These are phyloP conservation scores for Thelaira solivaga DNA, from an alignment of 2,888 invertebrate species.

Conservation along the genomic window DNA sequence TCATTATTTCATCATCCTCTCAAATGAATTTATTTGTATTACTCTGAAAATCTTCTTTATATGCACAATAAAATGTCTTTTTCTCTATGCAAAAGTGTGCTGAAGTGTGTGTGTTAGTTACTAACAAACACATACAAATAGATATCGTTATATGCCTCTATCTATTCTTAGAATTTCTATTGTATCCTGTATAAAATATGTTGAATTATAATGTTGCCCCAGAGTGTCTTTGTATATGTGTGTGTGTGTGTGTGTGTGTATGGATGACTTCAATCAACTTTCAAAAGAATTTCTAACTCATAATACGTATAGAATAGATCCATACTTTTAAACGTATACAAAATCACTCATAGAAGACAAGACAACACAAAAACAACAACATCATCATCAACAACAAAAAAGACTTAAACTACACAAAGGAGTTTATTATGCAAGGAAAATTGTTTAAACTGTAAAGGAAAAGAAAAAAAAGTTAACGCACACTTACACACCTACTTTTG, in stretches of 20 bases:
- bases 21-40: constrained; percentile 47
- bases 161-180: constrained; percentile 23
- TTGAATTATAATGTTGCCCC: too few relatives aligned
- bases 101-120: not conserved
- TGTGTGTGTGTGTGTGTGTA: constrained; percentile 1
- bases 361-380: constrained; percentile 6
- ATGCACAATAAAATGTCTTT: too few relatives aligned
- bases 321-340: not conserved
- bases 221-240: not conserved
- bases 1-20: constrained; percentile 38
- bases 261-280: constrained; percentile 48
- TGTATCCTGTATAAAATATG: constrained; percentile 1
- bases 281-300: constrained; percentile 53
- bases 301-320: constrained; percentile 43
- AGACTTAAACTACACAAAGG: constrained; percentile 37
- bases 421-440: constrained; percentile 47
- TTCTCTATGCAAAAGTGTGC: too few relatives aligned
- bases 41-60: constrained; percentile 38
- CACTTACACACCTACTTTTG: not conserved
- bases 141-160: not conserved
- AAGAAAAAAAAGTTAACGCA: not conserved
- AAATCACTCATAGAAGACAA: not conserved
- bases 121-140: not conserved
- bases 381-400: constrained; percentile 24
- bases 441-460: constrained; percentile 38